Percentiles rank a stretch among this genome's conserved stretches.
These are phyloP conservation scores for Aporophyla nigra DNA, from an alignment of 2,888 invertebrate species.

Conservation along the genomic window DNA sequence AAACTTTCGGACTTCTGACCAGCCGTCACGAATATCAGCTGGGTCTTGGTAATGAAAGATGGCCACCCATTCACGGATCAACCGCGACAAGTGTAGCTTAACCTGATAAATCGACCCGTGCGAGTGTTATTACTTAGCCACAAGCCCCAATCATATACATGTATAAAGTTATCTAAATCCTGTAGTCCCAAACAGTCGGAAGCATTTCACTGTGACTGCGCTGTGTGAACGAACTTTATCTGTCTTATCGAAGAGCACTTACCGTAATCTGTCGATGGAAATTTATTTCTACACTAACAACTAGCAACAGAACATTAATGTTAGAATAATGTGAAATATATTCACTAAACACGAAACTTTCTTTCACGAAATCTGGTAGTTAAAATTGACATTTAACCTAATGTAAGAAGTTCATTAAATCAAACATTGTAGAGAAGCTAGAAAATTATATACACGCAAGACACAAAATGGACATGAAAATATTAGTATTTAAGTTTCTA, in stretches of 20 bases:
- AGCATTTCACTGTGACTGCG: constrained; percentile 70
- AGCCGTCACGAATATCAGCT: too few species aligned
- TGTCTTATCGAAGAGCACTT: constrained; percentile 80
- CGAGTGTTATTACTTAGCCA: too few species aligned
- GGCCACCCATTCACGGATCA: too few species aligned
- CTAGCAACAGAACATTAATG: constrained; percentile 69
- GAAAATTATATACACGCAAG: constrained; percentile 43
- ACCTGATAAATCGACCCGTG: too few species aligned
- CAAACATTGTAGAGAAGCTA: constrained; percentile 53
- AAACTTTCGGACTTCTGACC: too few species aligned
- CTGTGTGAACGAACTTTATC: constrained; percentile 83
- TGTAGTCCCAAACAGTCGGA: constrained; percentile 70
- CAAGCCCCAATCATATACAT: not conserved
- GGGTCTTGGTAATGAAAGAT: too few species aligned
- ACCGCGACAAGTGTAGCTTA: too few species aligned
- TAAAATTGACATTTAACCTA: constrained; percentile 49
- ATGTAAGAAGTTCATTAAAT: constrained; percentile 55
- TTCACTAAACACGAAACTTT: constrained; percentile 61
- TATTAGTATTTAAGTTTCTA: constrained; percentile 60
- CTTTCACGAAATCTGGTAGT: constrained; percentile 54
- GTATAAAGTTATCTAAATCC: constrained; percentile 49
- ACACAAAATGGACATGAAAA: constrained; percentile 46
- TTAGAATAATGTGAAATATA: constrained; percentile 68
- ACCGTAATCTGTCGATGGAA: constrained; percentile 80
- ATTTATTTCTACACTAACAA: constrained; percentile 74